Base-by-base conservation (phyloP, 2,888 invertebrate genomes). In the Cephonodes hylas region DNA sequence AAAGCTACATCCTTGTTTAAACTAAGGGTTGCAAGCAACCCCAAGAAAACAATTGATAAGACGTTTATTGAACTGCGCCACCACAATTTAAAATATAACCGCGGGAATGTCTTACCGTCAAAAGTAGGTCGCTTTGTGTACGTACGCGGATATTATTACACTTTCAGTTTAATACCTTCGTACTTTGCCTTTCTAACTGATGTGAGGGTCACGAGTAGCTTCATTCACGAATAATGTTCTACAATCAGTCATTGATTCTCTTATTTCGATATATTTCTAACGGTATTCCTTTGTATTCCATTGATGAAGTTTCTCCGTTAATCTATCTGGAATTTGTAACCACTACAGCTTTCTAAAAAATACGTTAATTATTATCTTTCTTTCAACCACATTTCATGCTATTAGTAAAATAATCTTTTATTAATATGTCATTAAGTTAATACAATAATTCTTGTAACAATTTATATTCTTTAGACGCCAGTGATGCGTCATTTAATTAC, bases 81-180 rank as follows among this genome's bases (percentile, higher is more conserved):
- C n/a, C 2, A 18, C 15, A 27, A 27, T 4, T 0, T 25, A 48
- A 48, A 27, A n/a, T n/a, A n/a, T n/a, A 27, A 53, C 27, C 18
- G 18, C 53, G 18, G 53, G 53, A 31, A 27, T 53, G n/a, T 27
- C 48, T 31, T 53, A 18, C 7, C 53, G 10, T 18, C 18, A 27
- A 53, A 53, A 53, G 10, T 53, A 10, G 53, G 53, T 31, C 53
- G 53, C 18, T 27, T 48, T 58, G 64, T 62, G 67, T 73, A 74
- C 78, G 66, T 73, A 68, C 71, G 38, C n/a, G 68, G 77, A 77
- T 83, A 85, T 81, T 83, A 84, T 87, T 83, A 80, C 85, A 81
- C 79, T n/a, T 75, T 82, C 79, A 80, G 81, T 81, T 85, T 80
- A 79, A 80, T 77, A 77, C 84, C 86, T 88, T 88, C 87, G 86